phyloP scores from a whole-genome alignment of 2,113 vertebrate genomes.

The Engystomops pustulosus region DNA sequence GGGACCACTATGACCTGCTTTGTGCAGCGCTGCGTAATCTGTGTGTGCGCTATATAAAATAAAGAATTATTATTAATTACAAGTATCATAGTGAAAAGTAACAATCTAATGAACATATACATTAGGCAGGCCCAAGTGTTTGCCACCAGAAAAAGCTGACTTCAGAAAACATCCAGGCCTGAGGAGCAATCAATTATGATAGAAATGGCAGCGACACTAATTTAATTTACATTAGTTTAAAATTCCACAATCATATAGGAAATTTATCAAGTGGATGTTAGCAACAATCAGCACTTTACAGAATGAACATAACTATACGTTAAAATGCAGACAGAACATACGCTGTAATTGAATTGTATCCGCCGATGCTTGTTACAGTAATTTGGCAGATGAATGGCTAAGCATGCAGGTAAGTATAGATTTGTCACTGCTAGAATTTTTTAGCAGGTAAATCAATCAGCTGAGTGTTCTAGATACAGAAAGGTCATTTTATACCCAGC shows the following conservation, averaged over 20 bases:
- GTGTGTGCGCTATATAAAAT: no score
- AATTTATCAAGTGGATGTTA: background rate
- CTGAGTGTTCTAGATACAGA: constrained; percentile 28
- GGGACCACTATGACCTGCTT: no score
- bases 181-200: background rate
- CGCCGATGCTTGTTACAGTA: constrained; percentile 22
- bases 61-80: no score
- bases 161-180: background rate
- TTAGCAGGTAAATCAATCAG: constrained; percentile 43
- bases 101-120: background rate
- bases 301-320: background rate
- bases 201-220: background rate
- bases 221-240: constrained; percentile 4
- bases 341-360: constrained; percentile 16
- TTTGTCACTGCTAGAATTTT: constrained; percentile 31
- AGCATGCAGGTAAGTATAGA: constrained; percentile 33
- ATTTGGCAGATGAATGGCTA: constrained; percentile 40
- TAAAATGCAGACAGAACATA: constrained; percentile 5
- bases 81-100: background rate
- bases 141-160: background rate
- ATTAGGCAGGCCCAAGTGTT: background rate
- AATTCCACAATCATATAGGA: constrained; percentile 17
- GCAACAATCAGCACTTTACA: constrained; percentile 4
- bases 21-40: no score
- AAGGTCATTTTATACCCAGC: constrained; percentile 32